These are phyloP conservation scores for Zingel zingel DNA, from an alignment of 2,113 vertebrate species.

Conservation along the genomic window DNA sequence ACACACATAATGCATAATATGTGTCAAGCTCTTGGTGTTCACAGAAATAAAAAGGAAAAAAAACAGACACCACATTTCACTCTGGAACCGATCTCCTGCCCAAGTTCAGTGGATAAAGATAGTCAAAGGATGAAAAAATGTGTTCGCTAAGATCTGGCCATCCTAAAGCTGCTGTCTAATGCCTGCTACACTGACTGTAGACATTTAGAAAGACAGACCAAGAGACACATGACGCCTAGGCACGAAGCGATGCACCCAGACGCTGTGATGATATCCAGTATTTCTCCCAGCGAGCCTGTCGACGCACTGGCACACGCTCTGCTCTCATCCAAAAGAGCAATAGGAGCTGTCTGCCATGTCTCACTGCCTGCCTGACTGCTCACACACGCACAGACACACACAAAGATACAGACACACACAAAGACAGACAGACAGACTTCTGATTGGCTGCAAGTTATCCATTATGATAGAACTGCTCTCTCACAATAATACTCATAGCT, in stretches of 20 bases:
- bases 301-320: conserved; percentile 48
- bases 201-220: conserved; percentile 27
- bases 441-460: background rate
- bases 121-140: background rate
- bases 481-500: background rate
- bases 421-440: background rate
- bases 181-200: conserved; percentile 18
- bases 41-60: background rate
- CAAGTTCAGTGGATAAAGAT: conserved; percentile 1
- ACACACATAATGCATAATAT: background rate
- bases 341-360: conserved; percentile 59
- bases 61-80: background rate
- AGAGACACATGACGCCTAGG: conserved; percentile 12
- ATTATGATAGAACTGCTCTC: background rate
- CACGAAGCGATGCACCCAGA: conserved; percentile 18
- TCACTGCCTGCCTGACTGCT: conserved; percentile 19
- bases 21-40: background rate
- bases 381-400: conserved; percentile 18
- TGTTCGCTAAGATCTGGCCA: background rate
- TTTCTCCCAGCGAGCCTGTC: conserved; percentile 53
- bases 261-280: conserved; percentile 41
- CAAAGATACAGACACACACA: background rate
- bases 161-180: conserved; percentile 28
- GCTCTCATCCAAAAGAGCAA: conserved; percentile 57
- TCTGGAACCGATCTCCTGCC: background rate